phyloP scores from a whole-genome alignment of 2,888 invertebrate species.

The Pemphredon lugubris region DNA sequence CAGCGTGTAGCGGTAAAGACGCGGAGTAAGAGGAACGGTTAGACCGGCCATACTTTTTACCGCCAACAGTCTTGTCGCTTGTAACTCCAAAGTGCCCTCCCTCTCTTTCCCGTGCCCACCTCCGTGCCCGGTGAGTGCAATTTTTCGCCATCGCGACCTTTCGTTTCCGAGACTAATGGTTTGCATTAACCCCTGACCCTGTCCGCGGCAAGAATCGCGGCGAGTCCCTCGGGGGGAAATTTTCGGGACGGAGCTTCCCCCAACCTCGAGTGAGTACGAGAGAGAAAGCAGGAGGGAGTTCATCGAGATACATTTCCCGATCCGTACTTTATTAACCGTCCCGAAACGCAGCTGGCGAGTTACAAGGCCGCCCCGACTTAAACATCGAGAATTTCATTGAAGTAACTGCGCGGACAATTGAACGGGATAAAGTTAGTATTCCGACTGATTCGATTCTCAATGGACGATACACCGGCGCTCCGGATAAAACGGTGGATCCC shows the following conservation, averaged over 20 bases:
- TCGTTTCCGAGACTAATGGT: conserved; percentile 66
- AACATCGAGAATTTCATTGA: neutral
- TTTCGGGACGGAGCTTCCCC: conserved; percentile 10
- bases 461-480: no score
- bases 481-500: no score
- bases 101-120: conserved; percentile 11
- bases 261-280: no score
- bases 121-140: conserved; percentile 54
- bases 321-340: no score
- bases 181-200: conserved; percentile 64
- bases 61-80: conserved; percentile 16
- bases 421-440: neutral
- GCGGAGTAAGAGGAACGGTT: neutral
- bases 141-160: conserved; percentile 58
- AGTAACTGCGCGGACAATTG: neutral
- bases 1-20: neutral
- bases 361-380: neutral
- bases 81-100: conserved; percentile 4
- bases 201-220: conserved; percentile 22
- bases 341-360: neutral
- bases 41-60: conserved; percentile 21
- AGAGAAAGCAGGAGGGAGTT: no score
- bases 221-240: conserved; percentile 22
- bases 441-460: neutral
- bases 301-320: no score